Conservation (phyloP, 2,888 invertebrate genomes). For the Melinaea menophilus region DNA sequence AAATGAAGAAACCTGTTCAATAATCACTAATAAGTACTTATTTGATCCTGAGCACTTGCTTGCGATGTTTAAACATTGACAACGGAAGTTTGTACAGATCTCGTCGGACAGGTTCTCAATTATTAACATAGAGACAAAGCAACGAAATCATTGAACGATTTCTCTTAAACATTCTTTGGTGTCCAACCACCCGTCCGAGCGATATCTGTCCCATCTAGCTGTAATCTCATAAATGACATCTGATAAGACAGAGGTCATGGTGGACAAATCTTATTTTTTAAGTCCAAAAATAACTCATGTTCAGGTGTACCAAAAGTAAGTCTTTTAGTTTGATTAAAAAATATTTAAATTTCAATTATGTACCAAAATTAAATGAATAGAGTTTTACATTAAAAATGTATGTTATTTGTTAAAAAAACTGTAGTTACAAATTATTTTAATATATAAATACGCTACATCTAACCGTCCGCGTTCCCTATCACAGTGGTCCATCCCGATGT, state of each 20-base stretch:
- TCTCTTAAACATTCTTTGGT: conserved; percentile 65
- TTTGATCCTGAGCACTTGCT: conserved; percentile 43
- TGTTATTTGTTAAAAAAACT: background rate
- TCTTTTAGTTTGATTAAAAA: too few species aligned
- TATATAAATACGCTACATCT: background rate
- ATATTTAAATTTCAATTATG: too few species aligned
- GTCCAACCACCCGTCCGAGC: conserved; percentile 61
- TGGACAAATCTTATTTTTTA: background rate
- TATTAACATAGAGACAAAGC: conserved; percentile 76
- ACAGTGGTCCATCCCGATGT: conserved; percentile 36
- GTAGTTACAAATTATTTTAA: background rate
- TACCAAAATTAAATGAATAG: too few species aligned
- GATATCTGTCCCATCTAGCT: conserved; percentile 70
- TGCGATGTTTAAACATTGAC: conserved; percentile 54
- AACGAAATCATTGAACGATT: conserved; percentile 69
- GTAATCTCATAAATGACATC: conserved; percentile 76
- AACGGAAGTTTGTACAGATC: conserved; percentile 64
- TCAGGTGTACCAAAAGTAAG: too few species aligned
- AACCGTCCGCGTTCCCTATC: conserved; percentile 41
- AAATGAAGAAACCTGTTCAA: conserved; percentile 29
- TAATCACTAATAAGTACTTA: conserved; percentile 29
- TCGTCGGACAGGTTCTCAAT: conserved; percentile 55
- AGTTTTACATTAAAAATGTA: background rate
- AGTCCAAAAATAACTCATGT: too few species aligned
- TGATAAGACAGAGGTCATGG: conserved; percentile 48